Evolutionary conservation across 2,797 vertebrate species (phyloP), one percentile per base, ranked within the genome.

Genomic region (Perodicticus potto): DNA sequence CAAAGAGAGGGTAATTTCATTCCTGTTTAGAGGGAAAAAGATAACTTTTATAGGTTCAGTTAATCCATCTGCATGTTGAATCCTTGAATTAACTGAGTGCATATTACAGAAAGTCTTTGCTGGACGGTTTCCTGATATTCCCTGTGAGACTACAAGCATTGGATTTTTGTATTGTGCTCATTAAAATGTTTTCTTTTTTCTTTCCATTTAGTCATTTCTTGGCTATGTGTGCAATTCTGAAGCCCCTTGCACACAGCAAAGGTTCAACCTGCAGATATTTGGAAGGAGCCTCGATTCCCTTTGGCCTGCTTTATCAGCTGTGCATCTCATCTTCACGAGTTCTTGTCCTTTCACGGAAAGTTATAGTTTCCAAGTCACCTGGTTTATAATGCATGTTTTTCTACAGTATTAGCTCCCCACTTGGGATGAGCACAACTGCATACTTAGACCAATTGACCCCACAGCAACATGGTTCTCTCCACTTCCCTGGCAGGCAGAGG

Each of bases 291-390:
- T 95, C 93, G 40, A 91, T 90, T 98, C 97, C 98, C 96, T 93
- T 95, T 97, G 95, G 74, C 97, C 97, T 97, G 94, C 97, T 98
- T 98, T 96, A 98, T 96, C 97, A 98, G 97, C 91, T 96, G 96
- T 95, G 95, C 93, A 93, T 95, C 96, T 98, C 95, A 97, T 94
- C 40, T 93, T 89, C 25, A n/a, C 17, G 55, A 95, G 80, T 96
- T 97, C 95, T 97, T 96, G 89, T 98, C 98, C 98, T 98, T 97
- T 98, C 98, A 82, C 74, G 80, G 90, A 89, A 97, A 86, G 93
- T 97, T 98, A 98, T 96, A 98, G 97, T 98, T 98, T 98, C 98
- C 98, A 97, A 98, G 97, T 98, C 97, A 98, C 97, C 97, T 45
- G 77, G 98, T 97, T 98, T 97, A 88, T 97, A 98, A 95, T 96